Evolutionary conservation across 2,797 vertebrate genomes (phyloP).

Genomic region (Mastacembelus armatus): DNA sequence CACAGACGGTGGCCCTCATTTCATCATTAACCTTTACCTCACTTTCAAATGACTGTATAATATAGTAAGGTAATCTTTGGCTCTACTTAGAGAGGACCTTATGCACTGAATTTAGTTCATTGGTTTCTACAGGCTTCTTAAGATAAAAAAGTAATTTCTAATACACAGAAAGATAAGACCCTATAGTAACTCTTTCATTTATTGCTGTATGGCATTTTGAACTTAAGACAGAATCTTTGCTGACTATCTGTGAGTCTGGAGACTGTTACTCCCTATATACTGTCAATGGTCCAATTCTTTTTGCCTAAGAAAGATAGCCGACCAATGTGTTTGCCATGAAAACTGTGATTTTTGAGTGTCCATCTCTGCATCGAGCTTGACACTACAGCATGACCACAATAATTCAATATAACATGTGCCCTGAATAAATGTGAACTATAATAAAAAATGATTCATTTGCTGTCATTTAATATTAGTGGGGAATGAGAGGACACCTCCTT

Average conservation of each 20-base stretch:
- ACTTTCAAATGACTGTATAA: slow-evolving; percentile 81
- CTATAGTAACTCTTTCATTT: slow-evolving; percentile 62
- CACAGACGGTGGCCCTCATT: slow-evolving; percentile 65
- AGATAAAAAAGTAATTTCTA: slow-evolving; percentile 79
- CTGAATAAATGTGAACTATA: slow-evolving; percentile 43
- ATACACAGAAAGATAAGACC: slow-evolving; percentile 70
- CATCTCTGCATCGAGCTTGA: not conserved
- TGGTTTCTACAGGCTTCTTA: slow-evolving; percentile 62
- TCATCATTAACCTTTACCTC: slow-evolving; percentile 84
- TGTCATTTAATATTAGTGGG: slow-evolving; percentile 63
- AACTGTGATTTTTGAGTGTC: not conserved
- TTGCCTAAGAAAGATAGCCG: slow-evolving; percentile 16
- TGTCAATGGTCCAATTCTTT: slow-evolving; percentile 30
- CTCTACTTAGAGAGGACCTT: slow-evolving; percentile 74
- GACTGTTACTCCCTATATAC: slow-evolving; percentile 38
- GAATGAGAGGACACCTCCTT: slow-evolving; percentile 45
- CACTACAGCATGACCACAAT: slow-evolving; percentile 12
- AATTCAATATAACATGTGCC: slow-evolving; percentile 51
- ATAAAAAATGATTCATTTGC: slow-evolving; percentile 55
- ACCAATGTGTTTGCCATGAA: slow-evolving; percentile 8
- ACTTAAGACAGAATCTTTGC: slow-evolving; percentile 60
- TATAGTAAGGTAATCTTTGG: slow-evolving; percentile 75
- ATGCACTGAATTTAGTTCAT: slow-evolving; percentile 77
- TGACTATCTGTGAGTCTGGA: slow-evolving; percentile 42
- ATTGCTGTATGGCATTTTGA: slow-evolving; percentile 66